Percentiles rank a stretch among this genome's conserved stretches.
phyloP scores from a whole-genome alignment of 2,888 invertebrate species.

The Gastracanthus pulcherrimus region DNA sequence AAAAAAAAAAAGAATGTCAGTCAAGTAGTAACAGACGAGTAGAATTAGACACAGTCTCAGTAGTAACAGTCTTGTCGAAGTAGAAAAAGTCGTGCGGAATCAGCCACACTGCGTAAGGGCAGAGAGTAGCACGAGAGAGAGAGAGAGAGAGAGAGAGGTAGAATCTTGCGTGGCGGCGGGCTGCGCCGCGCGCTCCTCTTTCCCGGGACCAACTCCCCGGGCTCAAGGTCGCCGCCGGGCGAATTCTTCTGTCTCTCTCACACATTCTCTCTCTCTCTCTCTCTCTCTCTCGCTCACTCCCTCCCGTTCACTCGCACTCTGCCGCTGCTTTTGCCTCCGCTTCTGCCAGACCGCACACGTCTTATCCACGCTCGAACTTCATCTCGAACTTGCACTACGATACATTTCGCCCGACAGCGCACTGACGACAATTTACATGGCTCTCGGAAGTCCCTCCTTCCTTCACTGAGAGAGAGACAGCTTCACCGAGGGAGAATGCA shows the following conservation, averaged over 20 bases:
- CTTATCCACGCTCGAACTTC: too few relatives aligned
- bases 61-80: background rate
- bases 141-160: constrained; percentile 6
- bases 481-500: too few relatives aligned
- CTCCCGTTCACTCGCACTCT: background rate
- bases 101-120: background rate
- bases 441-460: too few relatives aligned
- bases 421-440: too few relatives aligned
- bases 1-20: too few relatives aligned
- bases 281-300: background rate
- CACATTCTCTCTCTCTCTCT: background rate
- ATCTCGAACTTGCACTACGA: too few relatives aligned
- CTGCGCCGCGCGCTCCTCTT: constrained; percentile 37
- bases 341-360: background rate
- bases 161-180: background rate
- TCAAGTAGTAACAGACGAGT: constrained; percentile 14
- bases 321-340: background rate
- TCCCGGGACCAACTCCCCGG: constrained; percentile 56
- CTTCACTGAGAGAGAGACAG: too few relatives aligned
- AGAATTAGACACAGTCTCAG: background rate
- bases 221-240: constrained; percentile 56
- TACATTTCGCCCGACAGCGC: too few relatives aligned
- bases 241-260: constrained; percentile 16
- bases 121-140: constrained; percentile 10
- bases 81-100: background rate